Conservation (phyloP, 2,113 vertebrate genomes). For the Rutilus rutilus region DNA sequence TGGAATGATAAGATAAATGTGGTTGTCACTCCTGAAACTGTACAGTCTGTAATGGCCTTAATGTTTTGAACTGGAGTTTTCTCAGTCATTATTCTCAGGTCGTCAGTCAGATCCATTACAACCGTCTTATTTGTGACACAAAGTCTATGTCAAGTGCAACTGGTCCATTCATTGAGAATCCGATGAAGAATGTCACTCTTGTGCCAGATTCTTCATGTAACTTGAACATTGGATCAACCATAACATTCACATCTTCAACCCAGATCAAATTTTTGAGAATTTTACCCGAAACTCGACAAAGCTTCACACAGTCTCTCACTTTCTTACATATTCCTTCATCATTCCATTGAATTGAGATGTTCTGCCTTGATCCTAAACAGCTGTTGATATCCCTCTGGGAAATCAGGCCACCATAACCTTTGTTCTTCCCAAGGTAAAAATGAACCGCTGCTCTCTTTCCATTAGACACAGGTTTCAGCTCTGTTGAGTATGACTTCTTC, state of each 20-base stretch:
- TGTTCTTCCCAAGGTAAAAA: slow-evolving; percentile 69
- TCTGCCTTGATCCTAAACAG: neutral
- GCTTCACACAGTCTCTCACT: too few species aligned
- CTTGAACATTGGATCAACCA: slow-evolving; percentile 66
- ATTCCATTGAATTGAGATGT: slow-evolving; percentile 57
- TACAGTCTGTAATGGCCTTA: too few species aligned
- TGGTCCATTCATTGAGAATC: slow-evolving; percentile 72
- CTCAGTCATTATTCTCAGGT: neutral
- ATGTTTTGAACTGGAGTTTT: neutral
- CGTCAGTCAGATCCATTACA: neutral
- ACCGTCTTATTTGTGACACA: slow-evolving; percentile 55
- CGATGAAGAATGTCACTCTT: slow-evolving; percentile 67
- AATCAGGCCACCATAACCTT: slow-evolving; percentile 61
- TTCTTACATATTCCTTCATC: slow-evolving; percentile 68
- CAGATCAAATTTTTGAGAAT: too few species aligned
- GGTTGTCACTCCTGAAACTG: too few species aligned
- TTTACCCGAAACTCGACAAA: too few species aligned
- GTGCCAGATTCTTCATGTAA: slow-evolving; percentile 39
- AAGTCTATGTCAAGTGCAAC: slow-evolving; percentile 65
- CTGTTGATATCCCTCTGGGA: slow-evolving; percentile 50
- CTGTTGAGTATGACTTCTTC: slow-evolving; percentile 52
- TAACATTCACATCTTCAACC: too few species aligned
- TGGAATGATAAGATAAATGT: too few species aligned
- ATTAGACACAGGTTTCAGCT: slow-evolving; percentile 62
- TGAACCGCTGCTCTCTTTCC: slow-evolving; percentile 63